Conservation (phyloP, 1,140 invertebrate species). For the Drosophila kikkawai region DNA sequence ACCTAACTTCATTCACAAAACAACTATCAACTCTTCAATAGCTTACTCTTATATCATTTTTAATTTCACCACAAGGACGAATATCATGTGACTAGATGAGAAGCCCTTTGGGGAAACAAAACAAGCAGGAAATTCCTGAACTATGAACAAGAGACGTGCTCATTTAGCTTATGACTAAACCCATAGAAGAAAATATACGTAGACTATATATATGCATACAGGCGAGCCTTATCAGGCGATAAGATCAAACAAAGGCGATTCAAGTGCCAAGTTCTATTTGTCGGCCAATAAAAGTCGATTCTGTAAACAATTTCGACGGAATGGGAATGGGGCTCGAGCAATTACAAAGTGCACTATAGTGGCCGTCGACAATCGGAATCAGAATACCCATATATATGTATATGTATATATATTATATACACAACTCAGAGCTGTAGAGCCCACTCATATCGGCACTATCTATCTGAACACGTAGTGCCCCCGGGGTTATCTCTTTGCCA, state of each 20-base stretch:
- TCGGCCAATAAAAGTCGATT: slow-evolving; percentile 46
- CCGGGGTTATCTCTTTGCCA: slow-evolving; percentile 40
- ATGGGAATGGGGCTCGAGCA: slow-evolving; percentile 20
- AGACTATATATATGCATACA: slow-evolving; percentile 7
- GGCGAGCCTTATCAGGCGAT: slow-evolving; percentile 52
- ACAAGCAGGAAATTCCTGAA: slow-evolving; percentile 36
- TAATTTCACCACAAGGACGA: background rate
- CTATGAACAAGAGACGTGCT: slow-evolving; percentile 31
- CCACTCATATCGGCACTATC: slow-evolving; percentile 32
- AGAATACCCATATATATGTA: slow-evolving; percentile 9
- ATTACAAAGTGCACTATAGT: slow-evolving; percentile 40
- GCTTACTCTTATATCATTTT: background rate
- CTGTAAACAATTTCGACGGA: slow-evolving; percentile 43
- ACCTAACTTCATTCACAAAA: background rate
- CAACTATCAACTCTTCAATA: background rate
- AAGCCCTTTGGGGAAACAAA: background rate
- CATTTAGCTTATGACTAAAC: slow-evolving; percentile 41
- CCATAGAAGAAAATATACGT: background rate
- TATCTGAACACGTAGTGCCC: slow-evolving; percentile 41
- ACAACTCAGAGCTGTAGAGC: slow-evolving; percentile 1
- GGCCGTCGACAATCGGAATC: slow-evolving; percentile 29
- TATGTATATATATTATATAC: background rate
- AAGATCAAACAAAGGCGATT: slow-evolving; percentile 62
- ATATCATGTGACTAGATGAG: background rate
- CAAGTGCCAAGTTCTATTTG: slow-evolving; percentile 59